Conservation (phyloP, 2,113 vertebrate genomes). For the Rhinogobius similis region DNA sequence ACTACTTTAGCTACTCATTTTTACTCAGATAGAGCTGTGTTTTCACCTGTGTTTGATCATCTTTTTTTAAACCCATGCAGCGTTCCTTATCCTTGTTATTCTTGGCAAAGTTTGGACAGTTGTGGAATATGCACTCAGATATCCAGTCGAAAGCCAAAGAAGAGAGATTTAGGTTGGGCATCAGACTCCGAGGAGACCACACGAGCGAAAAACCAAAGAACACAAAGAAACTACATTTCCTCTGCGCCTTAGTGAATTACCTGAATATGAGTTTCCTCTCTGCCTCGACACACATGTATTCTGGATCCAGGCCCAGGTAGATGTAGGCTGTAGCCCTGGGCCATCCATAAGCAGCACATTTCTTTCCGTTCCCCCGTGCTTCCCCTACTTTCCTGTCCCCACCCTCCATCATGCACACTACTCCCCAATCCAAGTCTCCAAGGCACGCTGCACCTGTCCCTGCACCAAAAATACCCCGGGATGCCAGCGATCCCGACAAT, state of each 20-base stretch:
- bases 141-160: too few relatives aligned
- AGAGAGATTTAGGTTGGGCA: background rate
- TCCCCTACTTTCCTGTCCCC: slow-evolving; percentile 40
- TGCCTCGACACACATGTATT: slow-evolving; percentile 64
- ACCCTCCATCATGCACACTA: slow-evolving; percentile 22
- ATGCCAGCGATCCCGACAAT: slow-evolving; percentile 70
- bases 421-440: slow-evolving; percentile 61
- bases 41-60: too few relatives aligned
- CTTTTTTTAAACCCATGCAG: too few relatives aligned
- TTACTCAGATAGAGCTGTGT: too few relatives aligned
- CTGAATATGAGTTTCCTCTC: slow-evolving; percentile 48
- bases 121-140: too few relatives aligned
- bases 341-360: slow-evolving; percentile 57
- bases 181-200: background rate
- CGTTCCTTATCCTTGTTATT: too few relatives aligned
- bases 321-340: slow-evolving; percentile 58
- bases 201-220: background rate
- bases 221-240: background rate
- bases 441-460: slow-evolving; percentile 75
- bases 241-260: background rate
- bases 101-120: too few relatives aligned
- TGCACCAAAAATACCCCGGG: slow-evolving; percentile 73
- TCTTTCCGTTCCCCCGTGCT: slow-evolving; percentile 37
- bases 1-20: too few relatives aligned
- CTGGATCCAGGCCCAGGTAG: slow-evolving; percentile 61